Evolutionary conservation across 2,113 vertebrate species (phyloP).

Genomic region (Murina feae): DNA sequence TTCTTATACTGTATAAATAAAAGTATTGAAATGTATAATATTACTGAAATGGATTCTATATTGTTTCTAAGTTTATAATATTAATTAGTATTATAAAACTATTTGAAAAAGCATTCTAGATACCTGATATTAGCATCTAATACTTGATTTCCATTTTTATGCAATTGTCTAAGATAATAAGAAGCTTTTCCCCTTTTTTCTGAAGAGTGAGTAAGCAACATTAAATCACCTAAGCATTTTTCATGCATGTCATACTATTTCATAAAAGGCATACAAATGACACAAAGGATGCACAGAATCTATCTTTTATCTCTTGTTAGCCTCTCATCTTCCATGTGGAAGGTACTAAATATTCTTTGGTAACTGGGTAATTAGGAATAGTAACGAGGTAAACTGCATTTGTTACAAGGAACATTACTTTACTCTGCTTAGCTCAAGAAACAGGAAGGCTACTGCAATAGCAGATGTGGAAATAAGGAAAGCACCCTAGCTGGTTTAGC

Average conservation of each 20-base stretch:
- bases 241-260: background rate
- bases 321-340: background rate
- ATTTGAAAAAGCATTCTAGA: conserved; percentile 1
- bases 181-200: background rate
- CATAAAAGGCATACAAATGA: background rate
- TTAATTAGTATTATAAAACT: background rate
- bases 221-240: background rate
- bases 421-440: background rate
- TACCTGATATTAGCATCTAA: background rate
- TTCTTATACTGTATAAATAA: conserved; percentile 83
- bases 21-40: conserved; percentile 4
- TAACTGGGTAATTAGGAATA: background rate
- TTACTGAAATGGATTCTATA: background rate
- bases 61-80: background rate
- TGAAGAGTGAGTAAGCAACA: background rate
- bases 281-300: background rate
- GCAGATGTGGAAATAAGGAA: background rate
- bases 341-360: background rate
- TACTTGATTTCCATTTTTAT: background rate
- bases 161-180: background rate
- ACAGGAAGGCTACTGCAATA: background rate
- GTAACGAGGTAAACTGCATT: background rate
- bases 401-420: background rate
- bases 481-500: background rate
- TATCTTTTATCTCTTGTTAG: background rate